Percentiles rank a stretch among this genome's conserved stretches.
Conservation (phyloP, 2,888 invertebrate species). For the Tipula confusa region DNA sequence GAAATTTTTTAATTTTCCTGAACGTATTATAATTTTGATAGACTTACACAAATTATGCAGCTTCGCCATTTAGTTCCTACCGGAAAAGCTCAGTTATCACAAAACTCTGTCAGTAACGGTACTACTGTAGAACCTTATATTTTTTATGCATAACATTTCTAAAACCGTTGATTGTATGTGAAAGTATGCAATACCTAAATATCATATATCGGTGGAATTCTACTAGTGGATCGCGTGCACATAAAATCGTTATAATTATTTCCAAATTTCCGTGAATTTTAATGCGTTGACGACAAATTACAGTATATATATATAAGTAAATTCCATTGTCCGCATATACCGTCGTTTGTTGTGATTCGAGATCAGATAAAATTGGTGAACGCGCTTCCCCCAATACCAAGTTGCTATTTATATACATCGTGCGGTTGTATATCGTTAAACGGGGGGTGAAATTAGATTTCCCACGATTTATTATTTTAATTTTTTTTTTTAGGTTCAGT, state of each 20-base stretch:
- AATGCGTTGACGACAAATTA: neutral
- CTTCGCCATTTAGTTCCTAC: too few species aligned
- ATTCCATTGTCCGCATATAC: neutral
- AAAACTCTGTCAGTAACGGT: too few species aligned
- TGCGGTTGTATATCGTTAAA: neutral
- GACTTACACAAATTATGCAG: too few species aligned
- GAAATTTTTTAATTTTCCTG: too few species aligned
- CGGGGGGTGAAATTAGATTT: neutral
- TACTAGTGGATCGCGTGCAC: neutral
- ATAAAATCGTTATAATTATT: neutral
- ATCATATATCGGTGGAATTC: neutral
- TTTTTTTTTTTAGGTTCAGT: neutral
- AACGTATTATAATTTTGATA: too few species aligned
- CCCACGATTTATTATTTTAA: neutral
- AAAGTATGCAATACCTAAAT: neutral
- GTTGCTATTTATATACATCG: neutral
- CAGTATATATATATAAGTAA: neutral
- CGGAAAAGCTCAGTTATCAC: too few species aligned
- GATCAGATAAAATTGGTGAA: neutral
- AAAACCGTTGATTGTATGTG: neutral
- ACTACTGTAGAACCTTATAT: too few species aligned
- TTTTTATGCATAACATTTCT: neutral
- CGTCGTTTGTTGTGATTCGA: conserved; percentile 1
- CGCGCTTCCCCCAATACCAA: conserved; percentile 25
- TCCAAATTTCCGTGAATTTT: conserved; percentile 3